phyloP scores from a whole-genome alignment of 2,113 vertebrate species.

The Colossoma macropomum region DNA sequence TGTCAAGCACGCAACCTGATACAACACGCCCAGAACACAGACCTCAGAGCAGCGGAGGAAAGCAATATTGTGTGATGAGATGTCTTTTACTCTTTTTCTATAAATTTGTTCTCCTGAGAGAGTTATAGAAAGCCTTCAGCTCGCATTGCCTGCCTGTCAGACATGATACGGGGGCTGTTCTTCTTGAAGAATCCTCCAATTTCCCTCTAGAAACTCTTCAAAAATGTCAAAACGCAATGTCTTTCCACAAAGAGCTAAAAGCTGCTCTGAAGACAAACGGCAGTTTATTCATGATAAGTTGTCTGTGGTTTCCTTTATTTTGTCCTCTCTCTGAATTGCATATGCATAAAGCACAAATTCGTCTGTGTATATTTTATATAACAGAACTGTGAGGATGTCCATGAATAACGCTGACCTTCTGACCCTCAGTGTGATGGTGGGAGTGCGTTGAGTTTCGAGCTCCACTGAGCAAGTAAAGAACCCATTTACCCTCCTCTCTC shows the following conservation, averaged over 20 bases:
- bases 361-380: neutral
- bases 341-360: neutral
- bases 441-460: constrained; percentile 65
- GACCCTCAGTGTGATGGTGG: constrained; percentile 40
- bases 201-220: neutral
- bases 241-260: neutral
- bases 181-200: neutral
- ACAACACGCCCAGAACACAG: neutral
- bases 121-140: neutral
- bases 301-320: neutral
- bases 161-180: neutral
- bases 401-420: constrained; percentile 65
- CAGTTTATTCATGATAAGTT: neutral
- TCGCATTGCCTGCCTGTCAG: neutral
- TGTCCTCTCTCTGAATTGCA: neutral
- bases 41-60: neutral
- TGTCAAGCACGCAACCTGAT: neutral
- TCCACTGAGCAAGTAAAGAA: constrained; percentile 76
- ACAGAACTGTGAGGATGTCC: neutral
- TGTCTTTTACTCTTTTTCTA: neutral
- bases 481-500: constrained; percentile 68
- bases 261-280: too few species aligned
- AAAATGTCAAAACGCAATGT: neutral
- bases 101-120: neutral
- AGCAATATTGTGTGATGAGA: neutral